A percentile compares a stretch with the other conserved stretches of the same genome.
Evolutionary conservation across 92 coral and sea anemone species (phyloP).

Genomic region (Pocillopora grandis): DNA sequence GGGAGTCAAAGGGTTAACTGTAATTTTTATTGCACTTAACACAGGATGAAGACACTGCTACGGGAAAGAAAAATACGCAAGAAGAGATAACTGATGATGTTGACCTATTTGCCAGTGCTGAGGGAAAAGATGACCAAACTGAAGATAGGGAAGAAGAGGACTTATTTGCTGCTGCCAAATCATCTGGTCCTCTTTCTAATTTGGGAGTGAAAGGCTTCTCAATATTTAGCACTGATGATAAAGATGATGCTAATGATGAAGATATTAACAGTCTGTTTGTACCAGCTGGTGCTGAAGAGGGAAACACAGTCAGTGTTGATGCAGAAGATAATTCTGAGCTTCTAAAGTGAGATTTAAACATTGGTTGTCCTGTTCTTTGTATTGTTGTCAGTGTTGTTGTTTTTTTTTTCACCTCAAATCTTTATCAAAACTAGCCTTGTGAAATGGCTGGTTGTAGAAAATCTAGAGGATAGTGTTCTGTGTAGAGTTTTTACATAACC

Average conservation of each 20-base stretch:
- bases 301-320: slow-evolving; percentile 31
- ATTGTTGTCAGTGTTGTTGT: background rate
- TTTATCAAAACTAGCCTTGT: too few species aligned
- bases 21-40: too few species aligned
- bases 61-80: slow-evolving; percentile 32
- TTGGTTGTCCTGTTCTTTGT: background rate
- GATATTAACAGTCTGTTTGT: slow-evolving; percentile 80
- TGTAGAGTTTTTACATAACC: too few species aligned
- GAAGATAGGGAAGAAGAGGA: slow-evolving; percentile 52
- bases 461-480: too few species aligned
- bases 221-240: slow-evolving; percentile 66
- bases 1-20: too few species aligned
- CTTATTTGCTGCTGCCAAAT: slow-evolving; percentile 46
- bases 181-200: background rate
- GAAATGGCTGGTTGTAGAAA: background rate
- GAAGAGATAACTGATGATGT: slow-evolving; percentile 66
- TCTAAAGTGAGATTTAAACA: slow-evolving; percentile 58
- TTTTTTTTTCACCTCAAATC: background rate
- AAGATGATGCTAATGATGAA: slow-evolving; percentile 56
- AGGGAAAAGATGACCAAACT: slow-evolving; percentile 40
- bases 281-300: slow-evolving; percentile 79
- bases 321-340: slow-evolving; percentile 89
- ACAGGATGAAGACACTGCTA: slow-evolving; percentile 12
- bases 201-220: slow-evolving; percentile 34
- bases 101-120: slow-evolving; percentile 76